A percentile compares a stretch with the other conserved stretches of the same genome.
Evolutionary conservation across 2,888 invertebrate species (phyloP).

Genomic region (Eretmocerus hayati): DNA sequence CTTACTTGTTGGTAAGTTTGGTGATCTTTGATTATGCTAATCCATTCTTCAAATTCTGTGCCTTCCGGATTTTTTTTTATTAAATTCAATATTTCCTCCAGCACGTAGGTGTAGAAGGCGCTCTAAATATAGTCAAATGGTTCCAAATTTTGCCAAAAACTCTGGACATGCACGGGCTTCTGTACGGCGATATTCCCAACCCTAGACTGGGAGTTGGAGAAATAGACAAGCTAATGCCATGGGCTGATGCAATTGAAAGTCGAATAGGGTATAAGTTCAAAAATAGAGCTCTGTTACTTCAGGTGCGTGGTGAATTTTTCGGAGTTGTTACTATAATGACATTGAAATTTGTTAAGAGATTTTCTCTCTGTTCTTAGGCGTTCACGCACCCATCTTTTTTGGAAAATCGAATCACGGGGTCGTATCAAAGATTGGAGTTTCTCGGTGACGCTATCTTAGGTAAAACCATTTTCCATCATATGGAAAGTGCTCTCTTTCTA

Average conservation of each 20-base stretch:
- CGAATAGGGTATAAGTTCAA: constrained; percentile 70
- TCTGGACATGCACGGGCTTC: constrained; percentile 38
- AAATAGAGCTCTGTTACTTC: constrained; percentile 73
- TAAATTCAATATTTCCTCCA: constrained; percentile 30
- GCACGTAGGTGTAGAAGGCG: constrained; percentile 50
- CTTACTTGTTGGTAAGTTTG: constrained; percentile 54
- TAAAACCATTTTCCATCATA: constrained; percentile 26
- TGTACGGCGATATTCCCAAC: constrained; percentile 28
- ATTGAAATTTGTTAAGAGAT: neutral
- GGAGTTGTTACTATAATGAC: neutral
- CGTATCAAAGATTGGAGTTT: constrained; percentile 88
- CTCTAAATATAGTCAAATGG: constrained; percentile 57
- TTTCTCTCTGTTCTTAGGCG: constrained; percentile 53
- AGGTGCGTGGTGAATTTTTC: constrained; percentile 45
- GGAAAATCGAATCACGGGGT: constrained; percentile 73
- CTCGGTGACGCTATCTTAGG: constrained; percentile 83
- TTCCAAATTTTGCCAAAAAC: constrained; percentile 55
- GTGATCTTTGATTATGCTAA: no score
- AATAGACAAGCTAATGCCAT: constrained; percentile 43
- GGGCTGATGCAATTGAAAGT: constrained; percentile 51
- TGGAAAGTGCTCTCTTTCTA: neutral
- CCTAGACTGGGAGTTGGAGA: constrained; percentile 21
- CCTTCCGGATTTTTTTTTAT: neutral
- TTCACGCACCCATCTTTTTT: constrained; percentile 88
- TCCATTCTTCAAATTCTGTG: neutral